Base-by-base conservation (phyloP, 2,888 invertebrate species). In the Eristalinus sepulchralis region DNA sequence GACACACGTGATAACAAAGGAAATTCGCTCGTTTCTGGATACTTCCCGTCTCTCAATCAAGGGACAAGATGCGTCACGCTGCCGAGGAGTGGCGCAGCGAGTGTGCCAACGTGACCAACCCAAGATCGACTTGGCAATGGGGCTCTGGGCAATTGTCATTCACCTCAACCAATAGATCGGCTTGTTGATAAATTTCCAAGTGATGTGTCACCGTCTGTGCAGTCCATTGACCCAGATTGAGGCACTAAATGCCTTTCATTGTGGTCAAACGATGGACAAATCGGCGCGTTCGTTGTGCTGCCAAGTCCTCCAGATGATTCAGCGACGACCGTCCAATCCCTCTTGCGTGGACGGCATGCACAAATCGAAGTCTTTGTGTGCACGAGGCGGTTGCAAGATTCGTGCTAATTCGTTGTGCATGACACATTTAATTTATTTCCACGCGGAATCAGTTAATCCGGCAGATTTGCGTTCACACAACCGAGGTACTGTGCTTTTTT, bases 381-480 rank as follows among this genome's bases (percentile, higher is more conserved):
- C 27, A 5, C 27, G 57, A 24, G 4, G 2, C 4, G 57, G 1
- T 22, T 27, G 57, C 10, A 22, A 27, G 24, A 24, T 57, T 62
- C 20, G 60, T 31, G 27, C 64, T 36, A 80, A 68, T 67, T 73
- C 36, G 27, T 53, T 24, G 36, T 81, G 81, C 81, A 76, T 82
- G 76, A 76, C 76, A 71, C 5, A 66, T 55, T 76, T 60, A 34
- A 53, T 64, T 70, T 76, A 11, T 60, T 64, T 70, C 59, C 59
- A n/a, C 34, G 47, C 47, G 53, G 17, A 57, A 34, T 71, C 33
- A 70, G 27, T 57, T 60, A 82, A 76, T 70, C 20, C 34, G 53
- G 11, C 11, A 36, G 53, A 66, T 71, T 81, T 75, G 2, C 22
- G 68, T 81, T 75, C 75, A 33, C 73, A 75, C 64, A 60, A 8